Evolutionary conservation across 2,888 invertebrate genomes (phyloP).

Genomic region (Escarpia spicata): DNA sequence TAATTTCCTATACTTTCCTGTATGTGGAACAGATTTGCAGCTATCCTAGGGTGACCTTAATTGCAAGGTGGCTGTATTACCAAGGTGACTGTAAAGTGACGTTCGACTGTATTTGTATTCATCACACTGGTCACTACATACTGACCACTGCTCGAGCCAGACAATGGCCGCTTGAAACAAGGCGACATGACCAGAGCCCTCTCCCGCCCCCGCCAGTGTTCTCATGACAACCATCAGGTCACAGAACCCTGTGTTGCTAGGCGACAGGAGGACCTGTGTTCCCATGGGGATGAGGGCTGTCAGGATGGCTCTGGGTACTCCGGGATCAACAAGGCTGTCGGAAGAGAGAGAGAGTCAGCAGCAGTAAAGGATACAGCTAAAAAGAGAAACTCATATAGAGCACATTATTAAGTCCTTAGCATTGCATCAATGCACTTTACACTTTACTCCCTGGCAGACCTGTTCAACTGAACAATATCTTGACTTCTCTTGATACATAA

Average conservation of each 20-base stretch:
- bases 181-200: constrained; percentile 81
- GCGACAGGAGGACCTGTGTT: constrained; percentile 72
- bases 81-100: too few species aligned
- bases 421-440: too few species aligned
- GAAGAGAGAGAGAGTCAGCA: constrained; percentile 13
- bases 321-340: constrained; percentile 69
- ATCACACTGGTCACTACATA: background rate
- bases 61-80: too few species aligned
- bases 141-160: constrained; percentile 74
- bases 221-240: constrained; percentile 83
- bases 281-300: constrained; percentile 80
- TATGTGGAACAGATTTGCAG: too few species aligned
- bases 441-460: too few species aligned
- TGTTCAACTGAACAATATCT: too few species aligned
- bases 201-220: constrained; percentile 85
- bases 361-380: background rate
- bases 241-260: constrained; percentile 77
- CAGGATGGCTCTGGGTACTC: constrained; percentile 75
- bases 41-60: too few species aligned
- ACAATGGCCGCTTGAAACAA: constrained; percentile 82
- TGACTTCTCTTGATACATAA: too few species aligned
- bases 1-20: too few species aligned
- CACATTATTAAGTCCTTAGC: too few species aligned
- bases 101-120: too few species aligned
- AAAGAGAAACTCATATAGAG: too few species aligned